Conservation (phyloP, 2,113 vertebrate species). For the Pogonocichla stellata region DNA sequence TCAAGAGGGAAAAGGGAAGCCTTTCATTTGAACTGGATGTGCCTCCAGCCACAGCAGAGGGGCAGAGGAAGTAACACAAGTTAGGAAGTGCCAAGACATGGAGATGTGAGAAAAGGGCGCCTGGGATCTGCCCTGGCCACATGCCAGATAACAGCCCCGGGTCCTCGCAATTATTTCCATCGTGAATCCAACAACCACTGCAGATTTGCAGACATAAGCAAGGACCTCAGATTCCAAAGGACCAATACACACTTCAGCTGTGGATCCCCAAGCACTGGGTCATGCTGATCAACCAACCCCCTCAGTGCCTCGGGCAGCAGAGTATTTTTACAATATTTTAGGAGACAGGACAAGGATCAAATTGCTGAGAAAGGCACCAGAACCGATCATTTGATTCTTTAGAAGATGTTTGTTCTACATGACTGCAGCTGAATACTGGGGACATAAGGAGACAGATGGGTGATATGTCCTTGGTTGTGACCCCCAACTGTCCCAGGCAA, state of each 20-base stretch:
- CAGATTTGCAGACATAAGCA: not conserved
- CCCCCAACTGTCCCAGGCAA: not conserved
- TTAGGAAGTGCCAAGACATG: not conserved
- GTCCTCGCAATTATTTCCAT: not conserved
- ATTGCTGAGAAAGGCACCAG: not conserved
- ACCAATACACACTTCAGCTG: not conserved
- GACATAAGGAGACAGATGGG: not conserved
- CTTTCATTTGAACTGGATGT: not conserved
- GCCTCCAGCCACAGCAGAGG: constrained; percentile 1
- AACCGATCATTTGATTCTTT: not conserved
- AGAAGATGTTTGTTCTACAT: not conserved
- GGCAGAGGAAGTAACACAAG: not conserved
- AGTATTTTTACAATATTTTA: not conserved
- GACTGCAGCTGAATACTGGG: not conserved
- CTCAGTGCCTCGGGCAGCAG: not conserved
- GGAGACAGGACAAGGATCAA: not conserved
- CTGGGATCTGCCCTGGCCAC: not conserved
- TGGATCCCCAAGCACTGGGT: not conserved
- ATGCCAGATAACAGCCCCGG: not conserved
- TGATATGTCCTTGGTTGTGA: not conserved
- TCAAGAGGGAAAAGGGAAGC: constrained; percentile 10
- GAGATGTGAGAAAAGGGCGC: not conserved
- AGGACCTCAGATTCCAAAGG: not conserved
- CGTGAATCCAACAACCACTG: not conserved
- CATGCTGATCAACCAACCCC: not conserved